phyloP scores from a whole-genome alignment of 2,113 vertebrate species.

The Pyxicephalus adspersus region DNA sequence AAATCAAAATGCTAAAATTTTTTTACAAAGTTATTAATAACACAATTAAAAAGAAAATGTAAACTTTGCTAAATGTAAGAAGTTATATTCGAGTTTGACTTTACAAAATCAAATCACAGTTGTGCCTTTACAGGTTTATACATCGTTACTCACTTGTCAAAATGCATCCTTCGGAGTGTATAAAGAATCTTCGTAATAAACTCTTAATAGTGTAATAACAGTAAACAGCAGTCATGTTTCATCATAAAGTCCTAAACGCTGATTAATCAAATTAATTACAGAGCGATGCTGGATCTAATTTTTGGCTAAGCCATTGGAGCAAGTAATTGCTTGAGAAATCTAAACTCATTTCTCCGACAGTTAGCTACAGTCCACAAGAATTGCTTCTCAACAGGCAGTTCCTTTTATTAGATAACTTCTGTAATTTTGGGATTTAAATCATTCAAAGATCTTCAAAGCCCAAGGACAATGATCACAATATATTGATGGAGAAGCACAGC shows the following conservation, averaged over 20 bases:
- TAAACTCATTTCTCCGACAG: constrained; percentile 16
- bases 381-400: background rate
- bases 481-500: background rate
- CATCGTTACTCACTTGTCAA: background rate
- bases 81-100: background rate
- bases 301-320: constrained; percentile 21
- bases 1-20: no score
- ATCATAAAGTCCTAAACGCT: constrained; percentile 26
- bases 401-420: background rate
- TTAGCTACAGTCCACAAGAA: constrained; percentile 25
- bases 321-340: constrained; percentile 26
- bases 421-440: background rate
- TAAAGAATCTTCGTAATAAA: background rate
- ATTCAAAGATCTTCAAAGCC: background rate
- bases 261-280: constrained; percentile 26
- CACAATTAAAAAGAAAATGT: background rate
- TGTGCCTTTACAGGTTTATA: background rate
- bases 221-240: background rate
- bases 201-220: background rate
- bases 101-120: background rate
- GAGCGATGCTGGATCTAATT: constrained; percentile 10
- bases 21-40: no score
- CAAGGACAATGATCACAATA: background rate
- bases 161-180: background rate
- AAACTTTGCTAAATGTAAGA: background rate